Evolutionary conservation across 2,797 vertebrate genomes (phyloP).

Genomic region (Echeneis naucrates): DNA sequence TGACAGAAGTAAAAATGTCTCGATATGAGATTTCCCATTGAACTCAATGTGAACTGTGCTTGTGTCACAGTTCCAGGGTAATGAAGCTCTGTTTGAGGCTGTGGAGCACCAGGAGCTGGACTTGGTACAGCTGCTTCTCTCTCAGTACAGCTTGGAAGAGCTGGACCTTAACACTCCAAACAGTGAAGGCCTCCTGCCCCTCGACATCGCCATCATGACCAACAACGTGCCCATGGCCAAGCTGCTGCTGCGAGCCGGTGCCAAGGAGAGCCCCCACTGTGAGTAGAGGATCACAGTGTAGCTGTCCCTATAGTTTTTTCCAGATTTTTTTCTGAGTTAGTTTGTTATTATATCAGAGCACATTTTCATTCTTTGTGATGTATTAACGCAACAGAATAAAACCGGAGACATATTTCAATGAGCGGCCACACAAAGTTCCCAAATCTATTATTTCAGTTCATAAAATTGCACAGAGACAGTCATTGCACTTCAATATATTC

Average conservation of each 20-base stretch:
- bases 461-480: not conserved
- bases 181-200: slow-evolving; percentile 92
- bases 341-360: not conserved
- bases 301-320: not conserved
- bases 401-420: not conserved
- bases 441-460: not conserved
- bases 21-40: not conserved
- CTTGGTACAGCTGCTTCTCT: slow-evolving; percentile 89
- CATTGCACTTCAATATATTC: not conserved
- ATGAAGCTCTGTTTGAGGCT: slow-evolving; percentile 90
- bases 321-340: too few species aligned
- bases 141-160: slow-evolving; percentile 91
- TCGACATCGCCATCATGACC: slow-evolving; percentile 95
- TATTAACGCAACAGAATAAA: not conserved
- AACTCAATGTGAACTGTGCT: slow-evolving; percentile 19
- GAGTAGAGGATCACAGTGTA: slow-evolving; percentile 74
- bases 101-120: slow-evolving; percentile 94
- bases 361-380: slow-evolving; percentile 13
- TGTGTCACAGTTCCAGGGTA: slow-evolving; percentile 89
- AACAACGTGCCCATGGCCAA: slow-evolving; percentile 93
- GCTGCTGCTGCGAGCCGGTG: slow-evolving; percentile 88
- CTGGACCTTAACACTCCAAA: slow-evolving; percentile 95
- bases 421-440: slow-evolving; percentile 2
- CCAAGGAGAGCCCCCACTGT: slow-evolving; percentile 96
- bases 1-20: slow-evolving; percentile 9